These are phyloP conservation scores for Chionomys nivalis DNA, from an alignment of 2,113 vertebrate species.

Conservation along the genomic window DNA sequence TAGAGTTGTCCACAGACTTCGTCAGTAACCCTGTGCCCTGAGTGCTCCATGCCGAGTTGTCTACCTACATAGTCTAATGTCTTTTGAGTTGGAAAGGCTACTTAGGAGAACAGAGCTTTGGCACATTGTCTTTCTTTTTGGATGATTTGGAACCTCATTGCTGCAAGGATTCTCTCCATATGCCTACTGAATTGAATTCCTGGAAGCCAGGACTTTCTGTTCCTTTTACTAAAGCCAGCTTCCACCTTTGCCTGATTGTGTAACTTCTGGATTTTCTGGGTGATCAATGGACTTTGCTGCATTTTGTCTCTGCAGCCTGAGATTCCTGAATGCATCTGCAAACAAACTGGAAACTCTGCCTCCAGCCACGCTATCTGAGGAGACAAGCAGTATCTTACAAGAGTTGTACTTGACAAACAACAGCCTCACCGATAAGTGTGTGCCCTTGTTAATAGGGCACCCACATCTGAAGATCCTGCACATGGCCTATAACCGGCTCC, in stretches of 20 bases:
- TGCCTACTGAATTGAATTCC: not conserved
- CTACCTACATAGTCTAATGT: accelerated
- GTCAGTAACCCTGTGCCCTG: not conserved
- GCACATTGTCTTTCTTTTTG: not conserved
- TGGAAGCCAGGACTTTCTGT: not conserved
- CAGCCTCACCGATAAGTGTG: conserved; percentile 96
- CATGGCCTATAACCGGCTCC: conserved; percentile 97
- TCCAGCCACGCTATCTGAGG: conserved; percentile 94
- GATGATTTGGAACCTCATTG: not conserved
- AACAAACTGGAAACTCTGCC: conserved; percentile 97
- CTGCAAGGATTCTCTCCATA: not conserved
- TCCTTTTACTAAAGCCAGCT: not conserved
- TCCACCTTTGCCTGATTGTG: not conserved
- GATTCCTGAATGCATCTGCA: conserved; percentile 96
- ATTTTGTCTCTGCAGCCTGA: conserved; percentile 88
- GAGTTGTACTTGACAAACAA: conserved; percentile 98
- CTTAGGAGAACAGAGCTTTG: not conserved
- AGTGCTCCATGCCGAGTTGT: accelerated
- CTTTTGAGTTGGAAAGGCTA: accelerated
- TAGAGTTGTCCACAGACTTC: not conserved
- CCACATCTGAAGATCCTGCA: conserved; percentile 94
- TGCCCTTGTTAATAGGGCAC: conserved; percentile 95
- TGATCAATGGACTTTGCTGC: not conserved
- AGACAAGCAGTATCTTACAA: conserved; percentile 94
- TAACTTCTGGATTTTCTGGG: not conserved